A percentile compares a stretch with the other conserved stretches of the same genome.
Conservation (phyloP, 2,888 invertebrate genomes). For the Leucania comma region DNA sequence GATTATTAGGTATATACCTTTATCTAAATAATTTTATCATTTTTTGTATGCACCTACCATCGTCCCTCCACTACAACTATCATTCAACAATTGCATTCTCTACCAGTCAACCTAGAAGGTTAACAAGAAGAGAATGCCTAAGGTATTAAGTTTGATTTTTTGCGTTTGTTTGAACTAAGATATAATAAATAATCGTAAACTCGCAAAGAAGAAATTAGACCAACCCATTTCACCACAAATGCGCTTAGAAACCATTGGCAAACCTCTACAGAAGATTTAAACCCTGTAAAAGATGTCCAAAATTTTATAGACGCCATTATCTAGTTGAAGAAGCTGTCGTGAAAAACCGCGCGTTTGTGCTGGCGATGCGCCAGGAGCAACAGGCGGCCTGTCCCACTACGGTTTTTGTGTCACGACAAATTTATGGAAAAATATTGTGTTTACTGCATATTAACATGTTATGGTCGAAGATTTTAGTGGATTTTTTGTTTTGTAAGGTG, state of each 20-base stretch:
- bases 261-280: slow-evolving; percentile 33
- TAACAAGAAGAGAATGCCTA: too few species aligned
- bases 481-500: background rate
- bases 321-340: slow-evolving; percentile 72
- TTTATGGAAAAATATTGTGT: slow-evolving; percentile 74
- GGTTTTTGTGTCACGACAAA: slow-evolving; percentile 65
- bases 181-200: too few species aligned
- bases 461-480: background rate
- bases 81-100: too few species aligned
- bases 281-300: slow-evolving; percentile 56
- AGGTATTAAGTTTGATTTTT: too few species aligned
- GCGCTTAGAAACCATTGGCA: slow-evolving; percentile 4
- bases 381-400: slow-evolving; percentile 73
- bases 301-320: slow-evolving; percentile 70
- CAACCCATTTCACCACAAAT: background rate
- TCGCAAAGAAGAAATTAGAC: background rate
- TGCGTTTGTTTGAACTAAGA: too few species aligned
- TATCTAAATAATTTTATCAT: too few species aligned
- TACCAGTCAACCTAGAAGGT: too few species aligned
- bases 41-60: too few species aligned
- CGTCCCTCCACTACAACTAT: too few species aligned
- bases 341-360: slow-evolving; percentile 65
- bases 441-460: slow-evolving; percentile 55
- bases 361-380: slow-evolving; percentile 81
- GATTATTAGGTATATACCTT: too few species aligned